Base-by-base conservation (phyloP, 2,113 vertebrate species). In the Lipophrys pholis region DNA sequence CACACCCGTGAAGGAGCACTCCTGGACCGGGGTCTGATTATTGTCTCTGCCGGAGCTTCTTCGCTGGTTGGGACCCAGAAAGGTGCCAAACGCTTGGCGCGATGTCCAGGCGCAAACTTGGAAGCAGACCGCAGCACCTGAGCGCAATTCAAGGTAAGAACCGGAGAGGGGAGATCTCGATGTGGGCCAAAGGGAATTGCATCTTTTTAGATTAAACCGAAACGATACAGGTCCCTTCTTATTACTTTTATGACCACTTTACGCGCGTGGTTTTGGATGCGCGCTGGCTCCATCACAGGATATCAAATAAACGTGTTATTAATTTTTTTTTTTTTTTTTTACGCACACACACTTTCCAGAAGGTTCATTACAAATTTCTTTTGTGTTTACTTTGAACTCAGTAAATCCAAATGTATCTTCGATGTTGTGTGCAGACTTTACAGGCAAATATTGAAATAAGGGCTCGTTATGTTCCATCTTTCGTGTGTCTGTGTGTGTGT, bases 71-170 rank as follows among this genome's bases (percentile, higher is more conserved):
- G 62, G 73, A 74, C 62, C 66, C 49, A 56, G 10, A 55, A 49
- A 30, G 81, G 76, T 75, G 82, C 65, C 80, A 53, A 49, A 76
- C 52, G 57, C 71, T 76, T 73, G 66, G 60, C 87, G 88, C 67
- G 59, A 95, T 95, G 94, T 95, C 94, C 90, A 94, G 93, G 81
- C 93, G 94, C 73, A 95, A 95, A 93, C 90, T 94, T 89, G 94
- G 94, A 58, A 94, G 94, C 84, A 87, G 91, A 92, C 94, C 94
- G 69, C 93, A 94, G 84, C 94, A 95, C 94, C 93, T 94, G 92
- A 93, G 92, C 41, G 87, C 79, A 39, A 92, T 94, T 81, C 87
- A 94, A 93, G 93, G 94, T 95, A 92, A 89, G 81, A 30, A 48
- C n/a, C n/a, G 7, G 55, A 17, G 66, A 17, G 36, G 57, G 17